A percentile compares a stretch with the other conserved stretches of the same genome.
Evolutionary conservation across 2,888 invertebrate genomes (phyloP).

Genomic region (Chesias legatella): DNA sequence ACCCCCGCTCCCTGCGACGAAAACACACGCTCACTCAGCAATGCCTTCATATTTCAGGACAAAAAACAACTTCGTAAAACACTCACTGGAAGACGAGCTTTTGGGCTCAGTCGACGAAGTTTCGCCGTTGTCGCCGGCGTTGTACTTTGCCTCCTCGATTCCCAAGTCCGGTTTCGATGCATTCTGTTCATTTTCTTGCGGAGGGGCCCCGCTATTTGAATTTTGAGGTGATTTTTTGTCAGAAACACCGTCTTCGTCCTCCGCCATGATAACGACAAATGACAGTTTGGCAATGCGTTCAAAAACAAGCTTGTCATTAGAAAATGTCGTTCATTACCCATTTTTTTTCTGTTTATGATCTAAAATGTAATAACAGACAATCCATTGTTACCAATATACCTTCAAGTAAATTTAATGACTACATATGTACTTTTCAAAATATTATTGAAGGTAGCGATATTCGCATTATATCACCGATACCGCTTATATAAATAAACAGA

Average conservation of each 20-base stretch:
- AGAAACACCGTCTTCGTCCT: conserved; percentile 76
- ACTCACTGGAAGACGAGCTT: conserved; percentile 72
- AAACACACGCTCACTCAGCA: conserved; percentile 44
- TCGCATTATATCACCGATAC: too few species aligned
- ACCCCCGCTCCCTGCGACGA: conserved; percentile 67
- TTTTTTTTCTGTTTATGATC: too few species aligned
- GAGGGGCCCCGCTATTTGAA: conserved; percentile 57
- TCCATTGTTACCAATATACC: too few species aligned
- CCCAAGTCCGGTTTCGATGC: conserved; percentile 70
- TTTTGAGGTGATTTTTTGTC: conserved; percentile 73
- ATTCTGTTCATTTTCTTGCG: conserved; percentile 65
- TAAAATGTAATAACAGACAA: conserved; percentile 33
- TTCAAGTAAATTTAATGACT: too few species aligned
- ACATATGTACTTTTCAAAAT: too few species aligned
- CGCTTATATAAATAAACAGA: too few species aligned
- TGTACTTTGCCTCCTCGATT: conserved; percentile 72
- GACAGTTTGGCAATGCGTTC: conserved; percentile 54
- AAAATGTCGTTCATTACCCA: conserved; percentile 13
- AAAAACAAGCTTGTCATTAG: conserved; percentile 27
- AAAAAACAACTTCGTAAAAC: conserved; percentile 73
- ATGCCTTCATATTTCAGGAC: conserved; percentile 64
- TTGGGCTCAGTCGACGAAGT: conserved; percentile 56
- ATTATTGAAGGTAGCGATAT: too few species aligned
- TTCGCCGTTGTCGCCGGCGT: conserved; percentile 64
- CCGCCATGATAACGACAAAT: conserved; percentile 77